Evolutionary conservation across 2,113 vertebrate species (phyloP).

Genomic region (Synodontis membranacea): DNA sequence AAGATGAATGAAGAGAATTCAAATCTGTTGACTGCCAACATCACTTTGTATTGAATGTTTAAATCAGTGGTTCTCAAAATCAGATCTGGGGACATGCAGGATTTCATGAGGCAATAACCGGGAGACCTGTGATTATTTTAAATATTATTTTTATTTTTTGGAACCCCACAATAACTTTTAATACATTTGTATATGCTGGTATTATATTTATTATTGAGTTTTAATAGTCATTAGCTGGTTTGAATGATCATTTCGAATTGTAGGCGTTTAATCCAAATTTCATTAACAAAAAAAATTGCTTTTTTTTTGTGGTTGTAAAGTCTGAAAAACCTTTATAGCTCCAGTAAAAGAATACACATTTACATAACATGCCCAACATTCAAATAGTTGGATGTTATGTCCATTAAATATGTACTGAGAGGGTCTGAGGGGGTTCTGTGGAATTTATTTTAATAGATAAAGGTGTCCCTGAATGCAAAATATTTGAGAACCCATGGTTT

Average conservation of each 20-base stretch:
- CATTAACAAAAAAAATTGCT: too few species aligned
- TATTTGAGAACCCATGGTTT: not conserved
- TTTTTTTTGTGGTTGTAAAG: too few species aligned
- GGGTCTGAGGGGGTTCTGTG: not conserved
- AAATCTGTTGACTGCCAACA: conserved; percentile 1
- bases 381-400: not conserved
- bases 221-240: not conserved
- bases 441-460: not conserved
- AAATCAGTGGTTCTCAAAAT: not conserved
- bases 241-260: not conserved
- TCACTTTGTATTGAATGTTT: not conserved
- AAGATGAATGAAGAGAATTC: conserved; percentile 29
- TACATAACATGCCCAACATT: not conserved
- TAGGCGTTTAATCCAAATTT: not conserved
- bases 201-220: not conserved
- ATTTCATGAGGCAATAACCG: not conserved
- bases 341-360: not conserved
- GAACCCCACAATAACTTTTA: not conserved
- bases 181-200: not conserved
- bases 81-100: not conserved
- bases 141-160: not conserved
- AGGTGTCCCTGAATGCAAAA: not conserved
- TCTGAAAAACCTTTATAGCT: not conserved
- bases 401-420: not conserved
- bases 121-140: not conserved